Conservation (phyloP, 2,113 vertebrate genomes). For the crab-eating macaque (Macaca fascicularis) region T2T-MFA8v1.1 NC_088376.1:3714501-3715000, state of each 20-base stretch:
- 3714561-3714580: no score
- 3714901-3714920: not conserved
- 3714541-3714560: not conserved
- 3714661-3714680: no score
- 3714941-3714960: not conserved
- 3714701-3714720: accelerated
- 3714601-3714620: no score
- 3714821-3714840: no score
- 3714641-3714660: no score
- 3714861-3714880: not conserved
- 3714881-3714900: not conserved
- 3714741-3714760: accelerated
- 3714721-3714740: no score
- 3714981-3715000: not conserved
- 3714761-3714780: no score
- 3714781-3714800: no score
- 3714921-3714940: not conserved
- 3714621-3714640: no score
- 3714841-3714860: accelerated
- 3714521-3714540: not conserved
- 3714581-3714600: no score
- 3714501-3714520: not conserved
- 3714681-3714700: no score
- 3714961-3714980: not conserved
- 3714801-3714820: no score